Conservation (phyloP, 1,140 invertebrate genomes). For the Cydia strobilella region DNA sequence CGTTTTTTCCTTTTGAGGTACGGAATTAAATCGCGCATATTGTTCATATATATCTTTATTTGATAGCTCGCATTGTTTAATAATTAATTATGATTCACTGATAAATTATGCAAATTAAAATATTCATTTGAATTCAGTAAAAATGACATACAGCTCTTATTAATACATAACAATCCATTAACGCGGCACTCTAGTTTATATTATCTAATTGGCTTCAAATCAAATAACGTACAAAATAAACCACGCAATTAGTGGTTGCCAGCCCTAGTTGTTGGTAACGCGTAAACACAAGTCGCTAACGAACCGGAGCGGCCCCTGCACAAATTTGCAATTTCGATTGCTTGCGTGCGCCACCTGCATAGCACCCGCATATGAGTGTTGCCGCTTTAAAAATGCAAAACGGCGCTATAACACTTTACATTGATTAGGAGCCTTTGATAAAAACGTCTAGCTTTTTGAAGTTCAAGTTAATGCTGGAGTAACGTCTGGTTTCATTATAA, state of each 20-base stretch:
- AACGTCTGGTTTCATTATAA: background rate
- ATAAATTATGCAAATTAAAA: constrained; percentile 20
- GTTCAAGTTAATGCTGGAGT: background rate
- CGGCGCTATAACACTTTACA: constrained; percentile 20
- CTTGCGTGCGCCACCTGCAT: constrained; percentile 55
- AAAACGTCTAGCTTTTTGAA: background rate
- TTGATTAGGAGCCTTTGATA: constrained; percentile 14
- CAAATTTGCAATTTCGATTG: constrained; percentile 80
- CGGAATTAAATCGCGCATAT: too few relatives aligned
- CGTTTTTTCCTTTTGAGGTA: too few relatives aligned
- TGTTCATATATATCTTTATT: too few relatives aligned
- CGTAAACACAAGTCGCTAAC: constrained; percentile 76
- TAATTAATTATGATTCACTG: background rate
- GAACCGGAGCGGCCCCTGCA: constrained; percentile 75
- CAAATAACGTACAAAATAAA: constrained; percentile 62
- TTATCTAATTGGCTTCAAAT: constrained; percentile 41
- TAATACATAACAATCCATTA: background rate
- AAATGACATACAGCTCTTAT: too few relatives aligned
- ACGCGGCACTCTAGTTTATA: background rate
- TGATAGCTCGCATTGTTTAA: too few relatives aligned
- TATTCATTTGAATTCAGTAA: background rate
- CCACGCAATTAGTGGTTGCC: constrained; percentile 67
- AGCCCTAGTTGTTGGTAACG: constrained; percentile 69
- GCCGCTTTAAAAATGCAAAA: constrained; percentile 38
- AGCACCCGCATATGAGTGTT: constrained; percentile 32